phyloP scores from a whole-genome alignment of 2,113 vertebrate species.

The Saccopteryx bilineata region DNA sequence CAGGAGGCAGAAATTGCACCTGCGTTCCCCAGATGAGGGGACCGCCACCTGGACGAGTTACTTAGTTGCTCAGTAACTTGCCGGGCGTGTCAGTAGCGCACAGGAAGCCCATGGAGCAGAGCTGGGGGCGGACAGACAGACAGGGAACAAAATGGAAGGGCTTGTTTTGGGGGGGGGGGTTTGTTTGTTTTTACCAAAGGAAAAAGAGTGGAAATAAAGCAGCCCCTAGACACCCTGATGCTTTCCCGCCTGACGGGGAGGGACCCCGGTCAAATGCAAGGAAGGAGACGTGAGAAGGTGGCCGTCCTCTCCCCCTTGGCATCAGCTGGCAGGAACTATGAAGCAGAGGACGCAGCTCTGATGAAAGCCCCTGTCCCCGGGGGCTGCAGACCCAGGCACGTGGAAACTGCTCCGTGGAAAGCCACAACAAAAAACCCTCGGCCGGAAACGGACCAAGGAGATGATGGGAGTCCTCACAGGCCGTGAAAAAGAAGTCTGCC shows the following conservation, averaged over 20 bases:
- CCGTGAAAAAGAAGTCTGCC: background rate
- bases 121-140: background rate
- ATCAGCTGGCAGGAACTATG: background rate
- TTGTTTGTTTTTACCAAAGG: background rate
- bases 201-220: background rate
- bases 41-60: background rate
- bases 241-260: background rate
- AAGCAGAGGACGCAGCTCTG: background rate
- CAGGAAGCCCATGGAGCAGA: background rate
- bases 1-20: background rate
- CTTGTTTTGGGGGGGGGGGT: background rate
- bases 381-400: background rate
- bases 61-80: background rate
- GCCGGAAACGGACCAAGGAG: background rate
- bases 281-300: background rate
- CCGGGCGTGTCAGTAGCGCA: background rate
- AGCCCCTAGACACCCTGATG: background rate
- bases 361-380: background rate
- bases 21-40: background rate
- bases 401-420: conserved; percentile 5
- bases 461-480: background rate
- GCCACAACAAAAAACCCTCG: background rate
- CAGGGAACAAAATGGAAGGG: background rate
- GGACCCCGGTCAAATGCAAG: background rate
- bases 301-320: background rate